Evolutionary conservation across 1,140 invertebrate genomes (phyloP).

Genomic region (Bombus impatiens): DNA sequence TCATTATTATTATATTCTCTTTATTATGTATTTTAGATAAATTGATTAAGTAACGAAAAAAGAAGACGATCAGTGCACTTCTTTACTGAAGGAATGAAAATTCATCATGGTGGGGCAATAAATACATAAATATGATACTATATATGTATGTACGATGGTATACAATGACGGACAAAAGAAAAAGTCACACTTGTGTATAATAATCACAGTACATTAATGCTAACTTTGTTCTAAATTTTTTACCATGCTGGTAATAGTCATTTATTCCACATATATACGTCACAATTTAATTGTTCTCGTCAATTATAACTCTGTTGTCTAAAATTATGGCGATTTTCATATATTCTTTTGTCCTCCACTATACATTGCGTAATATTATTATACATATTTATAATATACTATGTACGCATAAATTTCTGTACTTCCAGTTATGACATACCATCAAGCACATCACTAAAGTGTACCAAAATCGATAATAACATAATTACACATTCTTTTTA

Average conservation of each 20-base stretch:
- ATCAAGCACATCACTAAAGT: neutral
- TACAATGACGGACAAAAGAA: too few species aligned
- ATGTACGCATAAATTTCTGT: neutral
- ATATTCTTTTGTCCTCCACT: too few species aligned
- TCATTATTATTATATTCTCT: neutral
- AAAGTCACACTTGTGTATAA: too few species aligned
- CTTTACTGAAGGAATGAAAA: neutral
- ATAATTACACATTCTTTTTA: neutral
- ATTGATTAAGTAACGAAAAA: neutral
- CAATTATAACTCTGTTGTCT: too few species aligned
- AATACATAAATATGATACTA: neutral
- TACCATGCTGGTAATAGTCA: too few species aligned
- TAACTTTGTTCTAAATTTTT: too few species aligned
- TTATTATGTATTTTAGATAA: neutral
- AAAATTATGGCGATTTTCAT: too few species aligned
- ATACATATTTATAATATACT: neutral
- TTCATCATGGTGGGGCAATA: neutral
- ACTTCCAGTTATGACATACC: neutral
- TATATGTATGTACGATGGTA: neutral
- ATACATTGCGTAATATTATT: too few species aligned
- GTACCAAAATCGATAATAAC: neutral
- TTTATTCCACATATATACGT: too few species aligned
- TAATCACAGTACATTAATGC: too few species aligned
- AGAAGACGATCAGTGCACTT: neutral
- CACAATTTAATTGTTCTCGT: too few species aligned